Conservation (phyloP, 2,888 invertebrate genomes). For the Acanthopleura granulata region DNA sequence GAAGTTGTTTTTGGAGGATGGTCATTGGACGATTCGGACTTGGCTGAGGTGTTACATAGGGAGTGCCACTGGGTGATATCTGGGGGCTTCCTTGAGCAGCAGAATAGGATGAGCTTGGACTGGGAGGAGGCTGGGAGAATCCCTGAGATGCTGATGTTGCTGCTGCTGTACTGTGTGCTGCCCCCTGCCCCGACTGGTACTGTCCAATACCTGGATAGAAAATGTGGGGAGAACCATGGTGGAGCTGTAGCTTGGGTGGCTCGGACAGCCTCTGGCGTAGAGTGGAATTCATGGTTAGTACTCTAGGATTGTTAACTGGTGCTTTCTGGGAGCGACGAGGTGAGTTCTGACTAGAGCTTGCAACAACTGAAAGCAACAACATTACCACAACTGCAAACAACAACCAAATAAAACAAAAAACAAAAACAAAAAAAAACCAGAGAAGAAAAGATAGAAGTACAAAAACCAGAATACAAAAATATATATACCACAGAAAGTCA, state of each 20-base stretch:
- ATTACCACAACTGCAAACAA: slow-evolving; percentile 30
- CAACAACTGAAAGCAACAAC: slow-evolving; percentile 58
- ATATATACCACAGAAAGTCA: not conserved
- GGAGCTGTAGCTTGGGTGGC: slow-evolving; percentile 34
- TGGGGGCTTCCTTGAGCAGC: slow-evolving; percentile 13
- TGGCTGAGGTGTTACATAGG: not conserved
- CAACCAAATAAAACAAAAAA: slow-evolving; percentile 19
- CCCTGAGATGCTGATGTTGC: slow-evolving; percentile 5
- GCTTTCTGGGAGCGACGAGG: slow-evolving; percentile 41
- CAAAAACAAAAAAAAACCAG: slow-evolving; percentile 10
- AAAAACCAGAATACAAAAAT: slow-evolving; percentile 1
- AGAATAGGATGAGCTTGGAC: slow-evolving; percentile 23
- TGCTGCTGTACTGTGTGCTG: slow-evolving; percentile 16
- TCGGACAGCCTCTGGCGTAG: slow-evolving; percentile 57
- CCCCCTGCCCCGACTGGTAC: slow-evolving; percentile 27
- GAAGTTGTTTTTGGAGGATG: slow-evolving; percentile 28
- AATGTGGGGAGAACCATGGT: slow-evolving; percentile 35
- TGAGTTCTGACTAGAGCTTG: slow-evolving; percentile 46
- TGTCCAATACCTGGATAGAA: slow-evolving; percentile 27
- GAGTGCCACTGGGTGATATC: slow-evolving; percentile 19
- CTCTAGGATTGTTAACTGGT: slow-evolving; percentile 32
- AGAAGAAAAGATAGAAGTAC: not conserved
- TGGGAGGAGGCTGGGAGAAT: slow-evolving; percentile 4
- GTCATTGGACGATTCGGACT: slow-evolving; percentile 25
- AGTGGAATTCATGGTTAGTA: slow-evolving; percentile 49